These are phyloP conservation scores for Centruroides vittatus DNA, from an alignment of 1,140 invertebrate species.

Conservation along the genomic window DNA sequence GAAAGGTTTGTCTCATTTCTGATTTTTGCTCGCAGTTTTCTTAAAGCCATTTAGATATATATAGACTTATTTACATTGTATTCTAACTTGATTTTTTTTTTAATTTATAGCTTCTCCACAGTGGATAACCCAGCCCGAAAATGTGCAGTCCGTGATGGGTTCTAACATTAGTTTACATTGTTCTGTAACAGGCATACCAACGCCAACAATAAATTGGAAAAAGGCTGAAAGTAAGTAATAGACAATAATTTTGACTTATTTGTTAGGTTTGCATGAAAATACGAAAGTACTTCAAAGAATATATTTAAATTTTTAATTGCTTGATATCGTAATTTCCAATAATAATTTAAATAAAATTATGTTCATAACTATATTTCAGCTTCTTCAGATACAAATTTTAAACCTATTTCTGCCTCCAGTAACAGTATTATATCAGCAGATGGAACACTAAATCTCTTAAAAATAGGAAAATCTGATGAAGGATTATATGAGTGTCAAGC, in stretches of 20 bases:
- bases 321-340: too few relatives aligned
- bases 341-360: too few relatives aligned
- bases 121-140: not conserved
- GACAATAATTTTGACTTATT: too few relatives aligned
- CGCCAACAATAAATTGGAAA: constrained; percentile 1
- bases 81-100: not conserved
- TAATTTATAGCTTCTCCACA: not conserved
- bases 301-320: too few relatives aligned
- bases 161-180: constrained; percentile 6
- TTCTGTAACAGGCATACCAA: constrained; percentile 2
- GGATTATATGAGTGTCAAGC: constrained; percentile 9
- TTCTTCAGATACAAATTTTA: too few relatives aligned
- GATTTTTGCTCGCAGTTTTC: not conserved
- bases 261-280: too few relatives aligned
- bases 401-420: too few relatives aligned
- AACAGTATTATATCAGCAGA: too few relatives aligned
- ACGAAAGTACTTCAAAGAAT: too few relatives aligned
- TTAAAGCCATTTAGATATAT: not conserved
- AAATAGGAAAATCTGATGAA: constrained; percentile 9
- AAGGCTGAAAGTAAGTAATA: not conserved
- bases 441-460: constrained; percentile 1
- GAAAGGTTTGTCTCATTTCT: constrained; percentile 23
- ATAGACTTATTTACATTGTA: not conserved
- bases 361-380: too few relatives aligned
- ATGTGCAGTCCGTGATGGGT: not conserved